Evolutionary conservation across 1,140 invertebrate species (phyloP), one percentile per base, ranked within the genome.

Genomic region (Ladona fulva): DNA sequence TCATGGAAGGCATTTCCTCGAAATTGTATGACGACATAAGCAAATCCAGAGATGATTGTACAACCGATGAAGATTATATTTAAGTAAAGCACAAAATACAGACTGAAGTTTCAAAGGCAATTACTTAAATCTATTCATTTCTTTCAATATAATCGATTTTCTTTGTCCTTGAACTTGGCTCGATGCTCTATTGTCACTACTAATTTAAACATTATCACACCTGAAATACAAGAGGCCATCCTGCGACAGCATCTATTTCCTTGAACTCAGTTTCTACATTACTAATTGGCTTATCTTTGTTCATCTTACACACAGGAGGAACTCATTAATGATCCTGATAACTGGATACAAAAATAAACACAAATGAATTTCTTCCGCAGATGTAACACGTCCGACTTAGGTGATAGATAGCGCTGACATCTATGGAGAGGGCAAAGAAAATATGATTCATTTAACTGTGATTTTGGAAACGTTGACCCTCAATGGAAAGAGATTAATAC

Each of bases 191-290:
- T 76, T 76, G 25, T 76, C 42, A 12, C 7, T 66, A 59, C 73
- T 24, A 59, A 77, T 25, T 25, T 24, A 77, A 24, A 22, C 25
- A 22, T 77, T 11, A 74, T 59, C 77, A 74, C 74, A 93, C 92
- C 89, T 92, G 90, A 84, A 89, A 93, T 80, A 89, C 85, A 37
- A 87, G 83, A 74, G 87, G 82, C 92, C 92, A 93, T 78, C 87
- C 88, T 82, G 87, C 87, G 80, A 87, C 88, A 52, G 86, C 85
- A 80, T 88, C 89, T 82, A 92, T 88, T 80, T 91, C 88, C 79
- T 87, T 86, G 83, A 90, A 93, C 85, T 92, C 91, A 6, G 86
- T 86, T 85, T 92, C 91, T 79, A 93, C 86, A 80, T 86, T 88
- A 82, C 87, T 89, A 79, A 87, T 84, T 25, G 81, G 79, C 73